Base-by-base conservation (phyloP, 2,797 vertebrate species). In the Chanos chanos region DNA sequence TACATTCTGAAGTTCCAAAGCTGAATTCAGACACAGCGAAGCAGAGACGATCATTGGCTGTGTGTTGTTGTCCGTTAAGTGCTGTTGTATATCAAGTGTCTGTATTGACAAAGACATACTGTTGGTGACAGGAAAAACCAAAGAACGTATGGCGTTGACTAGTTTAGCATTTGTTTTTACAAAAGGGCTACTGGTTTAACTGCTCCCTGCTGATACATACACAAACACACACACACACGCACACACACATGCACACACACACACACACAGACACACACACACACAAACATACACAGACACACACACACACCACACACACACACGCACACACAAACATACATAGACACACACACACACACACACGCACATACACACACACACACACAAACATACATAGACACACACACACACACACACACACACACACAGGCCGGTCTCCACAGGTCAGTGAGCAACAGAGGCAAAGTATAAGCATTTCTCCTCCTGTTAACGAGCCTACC, bases 371-470 rank as follows among this genome's bases (percentile, higher is more conserved):
- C n/a, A 7, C 7, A 21, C 31, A n/a, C 7, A 8, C 22, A n/a
- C n/a, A 6, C 36, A 22, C n/a, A 41, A 13, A 10, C 68, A 27
- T 24, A 19, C 12, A 6, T 10, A 16, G 36, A 51, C 48, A 39
- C 39, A 44, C 36, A 51, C 48, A 39, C 39, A 44, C 12, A 37
- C 10, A 31, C 9, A 10, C 16, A 22, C 3, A 2, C n/a, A 9
- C 5, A 19, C 60, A 60, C 44, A 9, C 49, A 39, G 31, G 37
- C 36, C 52, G 48, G 65, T 48, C 59, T 51, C 43, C 70, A 71
- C 7, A 65, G 78, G 62, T 80, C 74, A 68, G 19, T 51, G 61
- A 39, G 25, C 41, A 16, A 25, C 57, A 67, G 56, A 70, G 61
- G 53, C 49, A 62, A 19, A 28, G 49, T 30, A 47, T 25, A 64